phyloP scores from a whole-genome alignment of 1,140 invertebrate species.

The Sycobia sp. region DNA sequence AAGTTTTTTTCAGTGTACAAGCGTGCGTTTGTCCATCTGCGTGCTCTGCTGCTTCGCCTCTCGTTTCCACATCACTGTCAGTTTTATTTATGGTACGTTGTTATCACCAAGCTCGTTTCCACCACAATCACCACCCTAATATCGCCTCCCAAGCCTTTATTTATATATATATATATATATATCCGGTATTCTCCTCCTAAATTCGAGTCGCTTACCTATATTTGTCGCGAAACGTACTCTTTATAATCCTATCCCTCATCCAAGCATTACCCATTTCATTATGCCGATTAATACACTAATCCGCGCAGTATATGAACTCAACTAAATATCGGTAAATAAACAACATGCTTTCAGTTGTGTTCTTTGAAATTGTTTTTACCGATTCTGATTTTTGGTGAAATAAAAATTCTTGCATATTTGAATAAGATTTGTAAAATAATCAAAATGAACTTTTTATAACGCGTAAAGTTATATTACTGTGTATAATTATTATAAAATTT shows the following conservation, averaged over 20 bases:
- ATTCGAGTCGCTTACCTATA: too few species aligned
- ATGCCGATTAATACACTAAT: constrained; percentile 61
- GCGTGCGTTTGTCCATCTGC: too few species aligned
- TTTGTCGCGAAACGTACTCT: too few species aligned
- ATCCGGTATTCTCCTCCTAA: too few species aligned
- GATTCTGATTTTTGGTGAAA: too few species aligned
- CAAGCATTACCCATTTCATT: constrained; percentile 43
- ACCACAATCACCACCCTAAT: constrained; percentile 56
- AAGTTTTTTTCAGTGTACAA: too few species aligned
- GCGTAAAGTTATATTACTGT: too few species aligned
- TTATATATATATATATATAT: not conserved
- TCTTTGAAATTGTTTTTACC: too few species aligned
- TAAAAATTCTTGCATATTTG: too few species aligned
- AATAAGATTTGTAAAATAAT: too few species aligned
- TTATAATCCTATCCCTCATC: not conserved
- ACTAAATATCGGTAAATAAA: constrained; percentile 56
- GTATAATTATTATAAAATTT: too few species aligned
- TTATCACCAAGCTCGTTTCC: constrained; percentile 40
- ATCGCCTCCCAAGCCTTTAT: constrained; percentile 23
- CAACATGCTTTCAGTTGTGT: constrained; percentile 29
- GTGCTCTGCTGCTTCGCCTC: not conserved
- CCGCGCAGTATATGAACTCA: constrained; percentile 61
- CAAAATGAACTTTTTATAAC: too few species aligned
- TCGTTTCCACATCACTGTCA: not conserved
- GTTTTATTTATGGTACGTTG: constrained; percentile 8